Percentiles rank a stretch among this genome's conserved stretches.
Evolutionary conservation across 2,797 vertebrate genomes (phyloP).

Genomic region (Tenualosa ilisha): DNA sequence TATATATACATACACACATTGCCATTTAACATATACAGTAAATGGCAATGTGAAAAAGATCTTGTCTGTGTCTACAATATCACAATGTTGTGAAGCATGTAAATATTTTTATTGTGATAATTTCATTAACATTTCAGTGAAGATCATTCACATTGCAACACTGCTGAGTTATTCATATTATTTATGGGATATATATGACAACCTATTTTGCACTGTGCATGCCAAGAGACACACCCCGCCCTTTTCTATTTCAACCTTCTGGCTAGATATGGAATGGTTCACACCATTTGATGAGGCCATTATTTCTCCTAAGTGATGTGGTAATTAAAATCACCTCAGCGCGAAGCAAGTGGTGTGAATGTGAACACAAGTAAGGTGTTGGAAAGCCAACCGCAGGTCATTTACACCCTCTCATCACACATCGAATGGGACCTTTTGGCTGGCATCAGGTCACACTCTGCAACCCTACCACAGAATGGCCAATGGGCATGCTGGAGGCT

Average conservation of each 20-base stretch:
- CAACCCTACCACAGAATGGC: neutral
- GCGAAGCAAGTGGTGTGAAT: neutral
- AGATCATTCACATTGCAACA: neutral
- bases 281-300: neutral
- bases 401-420: neutral
- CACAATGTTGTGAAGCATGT: neutral
- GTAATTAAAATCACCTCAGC: slow-evolving; percentile 14
- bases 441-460: neutral
- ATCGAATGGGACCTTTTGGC: neutral
- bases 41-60: neutral
- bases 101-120: neutral
- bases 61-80: neutral
- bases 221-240: neutral
- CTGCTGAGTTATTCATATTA: neutral
- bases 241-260: neutral
- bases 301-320: neutral
- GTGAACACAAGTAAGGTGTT: slow-evolving; percentile 5
- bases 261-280: neutral
- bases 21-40: neutral
- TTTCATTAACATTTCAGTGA: neutral
- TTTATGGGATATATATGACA: neutral
- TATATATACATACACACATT: neutral
- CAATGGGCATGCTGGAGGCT: neutral
- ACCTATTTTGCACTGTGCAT: neutral
- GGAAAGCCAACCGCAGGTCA: neutral